phyloP scores from a whole-genome alignment of 1,140 invertebrate genomes.

The Polyergus mexicanus region DNA sequence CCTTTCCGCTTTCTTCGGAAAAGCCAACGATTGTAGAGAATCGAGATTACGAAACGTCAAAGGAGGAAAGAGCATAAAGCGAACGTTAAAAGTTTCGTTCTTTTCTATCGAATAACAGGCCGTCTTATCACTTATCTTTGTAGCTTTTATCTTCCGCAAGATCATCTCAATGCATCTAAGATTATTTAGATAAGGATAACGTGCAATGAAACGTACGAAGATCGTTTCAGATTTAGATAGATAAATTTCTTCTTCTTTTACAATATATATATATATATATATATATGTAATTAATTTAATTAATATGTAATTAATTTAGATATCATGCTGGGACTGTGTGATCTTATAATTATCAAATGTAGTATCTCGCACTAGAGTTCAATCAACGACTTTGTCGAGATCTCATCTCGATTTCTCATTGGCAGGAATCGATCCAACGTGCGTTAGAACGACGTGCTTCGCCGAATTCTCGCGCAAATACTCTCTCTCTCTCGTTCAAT shows the following conservation, averaged over 20 bases:
- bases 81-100: not conserved
- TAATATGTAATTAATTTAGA: too few relatives aligned
- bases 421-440: conserved; percentile 30
- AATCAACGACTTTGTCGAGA: conserved; percentile 22
- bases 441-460: conserved; percentile 18
- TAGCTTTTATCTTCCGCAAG: not conserved
- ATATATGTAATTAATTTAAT: too few relatives aligned
- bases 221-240: not conserved
- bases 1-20: not conserved
- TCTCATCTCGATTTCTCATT: conserved; percentile 45
- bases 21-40: conserved; percentile 10
- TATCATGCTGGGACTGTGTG: too few relatives aligned
- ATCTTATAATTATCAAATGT: too few relatives aligned
- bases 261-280: too few relatives aligned
- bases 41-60: not conserved
- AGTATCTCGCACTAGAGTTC: conserved; percentile 13
- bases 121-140: not conserved
- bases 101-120: not conserved
- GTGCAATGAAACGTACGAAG: not conserved
- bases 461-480: conserved; percentile 26
- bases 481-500: not conserved
- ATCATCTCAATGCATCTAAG: not conserved
- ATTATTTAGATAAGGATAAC: not conserved
- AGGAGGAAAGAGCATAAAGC: not conserved
- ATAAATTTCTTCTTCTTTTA: too few relatives aligned